Evolutionary conservation across 2,888 invertebrate genomes (phyloP).

Genomic region (Cosmorhoe ocellata): DNA sequence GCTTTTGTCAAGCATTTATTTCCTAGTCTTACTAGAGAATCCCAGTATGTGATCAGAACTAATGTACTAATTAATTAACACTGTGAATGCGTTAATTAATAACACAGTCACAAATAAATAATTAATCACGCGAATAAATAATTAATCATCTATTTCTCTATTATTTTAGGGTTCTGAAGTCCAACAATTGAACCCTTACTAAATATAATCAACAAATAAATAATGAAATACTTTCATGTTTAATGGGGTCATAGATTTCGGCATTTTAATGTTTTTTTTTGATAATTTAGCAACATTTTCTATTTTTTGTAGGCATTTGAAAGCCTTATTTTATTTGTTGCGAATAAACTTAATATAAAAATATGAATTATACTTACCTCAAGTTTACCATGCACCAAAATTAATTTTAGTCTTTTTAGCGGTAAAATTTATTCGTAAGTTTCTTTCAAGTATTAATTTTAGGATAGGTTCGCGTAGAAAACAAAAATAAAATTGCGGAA

Average conservation of each 20-base stretch:
- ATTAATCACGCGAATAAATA: too few species aligned
- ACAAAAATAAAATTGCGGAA: conserved; percentile 3
- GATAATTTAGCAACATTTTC: conserved; percentile 37
- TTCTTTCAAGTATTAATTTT: conserved; percentile 67
- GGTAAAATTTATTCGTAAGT: conserved; percentile 47
- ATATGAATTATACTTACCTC: conserved; percentile 69
- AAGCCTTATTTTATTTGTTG: conserved; percentile 9
- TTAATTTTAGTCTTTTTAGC: conserved; percentile 65
- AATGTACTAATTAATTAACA: too few species aligned
- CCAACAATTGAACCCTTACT: too few species aligned
- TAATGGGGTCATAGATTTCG: conserved; percentile 6
- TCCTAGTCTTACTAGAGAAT: too few species aligned
- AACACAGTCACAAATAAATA: too few species aligned
- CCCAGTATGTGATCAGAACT: too few species aligned
- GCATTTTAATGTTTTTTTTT: conserved; percentile 5
- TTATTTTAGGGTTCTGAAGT: too few species aligned
- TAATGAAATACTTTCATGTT: too few species aligned
- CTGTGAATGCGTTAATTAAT: too few species aligned
- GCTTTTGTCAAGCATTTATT: too few species aligned
- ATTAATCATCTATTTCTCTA: too few species aligned
- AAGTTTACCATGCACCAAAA: conserved; percentile 81
- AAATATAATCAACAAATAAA: too few species aligned
- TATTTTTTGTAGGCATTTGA: conserved; percentile 2
- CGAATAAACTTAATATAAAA: conserved; percentile 45
- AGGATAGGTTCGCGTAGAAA: conserved; percentile 46